Evolutionary conservation across 2,113 vertebrate genomes (phyloP), one percentile per base, ranked within the genome.

Genomic region (Pogonocichla stellata): DNA sequence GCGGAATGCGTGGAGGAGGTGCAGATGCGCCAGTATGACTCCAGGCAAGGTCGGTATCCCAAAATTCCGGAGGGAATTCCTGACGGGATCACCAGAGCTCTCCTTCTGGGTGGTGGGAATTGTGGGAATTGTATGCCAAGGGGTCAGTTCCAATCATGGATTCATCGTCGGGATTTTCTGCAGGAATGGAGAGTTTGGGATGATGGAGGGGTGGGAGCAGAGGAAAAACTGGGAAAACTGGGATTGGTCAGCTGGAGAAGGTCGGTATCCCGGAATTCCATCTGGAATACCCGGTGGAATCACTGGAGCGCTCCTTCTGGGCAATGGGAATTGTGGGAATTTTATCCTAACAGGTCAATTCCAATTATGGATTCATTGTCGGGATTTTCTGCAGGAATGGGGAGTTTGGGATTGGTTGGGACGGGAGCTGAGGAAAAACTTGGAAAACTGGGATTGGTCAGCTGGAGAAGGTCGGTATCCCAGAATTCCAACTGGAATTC

Each of bases 1-100:
- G 99, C 99, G 12, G 99, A 99, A 97, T 99, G 99, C 62, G 99
- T 99, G 60, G 99, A 99, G 95, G 99, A 99, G 96, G 99, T 99
- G 96, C 99, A 99, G 98, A 99, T 99, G 99, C 98, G 99, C 71
- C 99, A 99, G 97, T 99, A 97, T 72, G 99, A 99, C 70, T 92
- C 99, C 8, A 97, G 99, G 90, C 98, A 99, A 86, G 99, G 99
- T 99, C 9, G 4, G 60, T 40, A 42, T 71, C 48, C 57, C 1
- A 2, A 34, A 40, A 62, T 62, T 62, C 36, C 0, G 4, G 19
- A 1, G 1, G 5, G 17, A 19, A 38, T 61, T 29, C 38, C 28
- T 2, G 2, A 5, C 1, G 8, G 36, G 29, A 29, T 40, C 36
- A 29, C 38, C 6, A 1, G 26, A 10, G 18, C 5, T 4, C 38